Base-by-base conservation (phyloP, 2,888 invertebrate genomes). In the Phortica okadai region DNA sequence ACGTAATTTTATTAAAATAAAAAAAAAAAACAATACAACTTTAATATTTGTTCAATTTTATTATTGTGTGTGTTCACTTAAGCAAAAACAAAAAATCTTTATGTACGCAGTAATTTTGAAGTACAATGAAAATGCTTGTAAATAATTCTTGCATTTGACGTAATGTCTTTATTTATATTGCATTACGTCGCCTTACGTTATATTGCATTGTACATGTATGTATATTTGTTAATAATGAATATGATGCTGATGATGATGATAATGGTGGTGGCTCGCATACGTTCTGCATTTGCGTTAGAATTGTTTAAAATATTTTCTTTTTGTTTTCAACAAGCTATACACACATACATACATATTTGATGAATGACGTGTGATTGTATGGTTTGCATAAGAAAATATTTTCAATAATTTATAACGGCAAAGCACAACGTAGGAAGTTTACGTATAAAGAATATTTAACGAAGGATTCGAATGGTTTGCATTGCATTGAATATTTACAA, bases 91-190 rank as follows among this genome's bases (percentile, higher is more conserved):
- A 16, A 14, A 62, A 62, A 79, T 82, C 84, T 86, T 84, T 84
- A 84, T 84, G 82, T 87, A 84, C 81, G 83, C 87, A 87, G 84
- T 87, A 82, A 85, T 83, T 88, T 88, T 85, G 84, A 88, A 89
- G 88, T 89, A 84, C 84, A 84, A 85, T 86, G 89, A 89, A 89
- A 89, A 89, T 89, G 89, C 89, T 88, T 89, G 89, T 89, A 89
- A 89, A 89, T 88, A 88, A 84, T 85, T 87, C 81, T 83, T 87
- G 81, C 87, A 54, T 56, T 72, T 72, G 45, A 73, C 62, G 73
- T 59, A 74, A 72, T 67, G 66, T 14, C n/a, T 72, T 72, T 25
- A 6, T n/a, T 25, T 72, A 72, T n/a, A n/a, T 50, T 21, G 10
- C 70, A 33, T 72, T 56, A 72, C 56, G 70, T 72, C 41, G 69